Percentiles rank a stretch among this genome's conserved stretches.
Conservation (phyloP, 2,888 invertebrate species). For the Thymelicus lineola region DNA sequence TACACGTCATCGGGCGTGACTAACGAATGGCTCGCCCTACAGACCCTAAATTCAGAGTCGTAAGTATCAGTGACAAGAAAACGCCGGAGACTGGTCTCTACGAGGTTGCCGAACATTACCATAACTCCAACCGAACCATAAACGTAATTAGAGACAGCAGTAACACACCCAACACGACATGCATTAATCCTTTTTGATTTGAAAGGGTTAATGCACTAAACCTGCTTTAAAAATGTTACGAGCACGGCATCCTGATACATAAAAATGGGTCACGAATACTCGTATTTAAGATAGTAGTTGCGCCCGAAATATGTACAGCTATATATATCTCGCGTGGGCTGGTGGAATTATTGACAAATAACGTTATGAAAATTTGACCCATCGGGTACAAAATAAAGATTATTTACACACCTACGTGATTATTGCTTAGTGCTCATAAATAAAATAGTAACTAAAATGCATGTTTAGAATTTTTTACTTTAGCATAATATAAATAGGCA, state of each 20-base stretch:
- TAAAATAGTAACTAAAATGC: constrained; percentile 16
- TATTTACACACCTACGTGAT: constrained; percentile 18
- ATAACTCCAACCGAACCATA: constrained; percentile 77
- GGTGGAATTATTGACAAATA: constrained; percentile 34
- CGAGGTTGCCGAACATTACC: constrained; percentile 77
- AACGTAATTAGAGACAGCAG: constrained; percentile 81
- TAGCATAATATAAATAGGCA: not conserved
- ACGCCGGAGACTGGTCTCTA: constrained; percentile 65
- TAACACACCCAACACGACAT: constrained; percentile 74
- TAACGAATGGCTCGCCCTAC: constrained; percentile 85
- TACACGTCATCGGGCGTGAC: constrained; percentile 85
- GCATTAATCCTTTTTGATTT: constrained; percentile 78
- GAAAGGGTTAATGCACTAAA: constrained; percentile 68
- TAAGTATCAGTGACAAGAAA: constrained; percentile 79
- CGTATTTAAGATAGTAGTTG: constrained; percentile 55
- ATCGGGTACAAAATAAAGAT: constrained; percentile 24
- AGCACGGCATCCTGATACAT: constrained; percentile 62
- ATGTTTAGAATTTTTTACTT: constrained; percentile 12
- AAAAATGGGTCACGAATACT: constrained; percentile 61
- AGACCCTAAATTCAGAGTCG: constrained; percentile 84
- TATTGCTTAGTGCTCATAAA: constrained; percentile 21
- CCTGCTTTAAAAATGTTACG: constrained; percentile 66
- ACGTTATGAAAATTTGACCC: constrained; percentile 19
- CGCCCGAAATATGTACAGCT: constrained; percentile 56
- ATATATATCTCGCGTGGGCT: constrained; percentile 57